Evolutionary conservation across 2,888 invertebrate genomes (phyloP).

Genomic region (Acanthosepion pharaonis): DNA sequence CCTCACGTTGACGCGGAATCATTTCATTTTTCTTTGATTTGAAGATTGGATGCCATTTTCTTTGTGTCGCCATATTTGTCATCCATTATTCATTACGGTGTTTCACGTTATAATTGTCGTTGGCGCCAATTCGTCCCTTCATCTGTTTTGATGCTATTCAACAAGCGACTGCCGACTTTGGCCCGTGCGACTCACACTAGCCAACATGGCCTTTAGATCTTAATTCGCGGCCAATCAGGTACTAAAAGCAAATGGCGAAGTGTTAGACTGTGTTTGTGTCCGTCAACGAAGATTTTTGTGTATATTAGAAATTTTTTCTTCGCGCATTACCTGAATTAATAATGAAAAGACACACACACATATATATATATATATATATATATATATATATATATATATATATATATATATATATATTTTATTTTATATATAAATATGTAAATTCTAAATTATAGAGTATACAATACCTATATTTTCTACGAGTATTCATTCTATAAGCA

Average conservation of each 20-base stretch:
- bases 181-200: not conserved
- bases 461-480: too few species aligned
- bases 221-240: not conserved
- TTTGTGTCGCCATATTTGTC: slow-evolving; percentile 33
- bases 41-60: slow-evolving; percentile 7
- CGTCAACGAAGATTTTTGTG: not conserved
- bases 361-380: not conserved
- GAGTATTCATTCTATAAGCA: too few species aligned
- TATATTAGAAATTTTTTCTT: not conserved
- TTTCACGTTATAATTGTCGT: not conserved
- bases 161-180: not conserved
- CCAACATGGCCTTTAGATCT: not conserved
- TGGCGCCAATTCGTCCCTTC: slow-evolving; percentile 33
- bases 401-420: not conserved
- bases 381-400: not conserved
- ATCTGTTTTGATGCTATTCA: slow-evolving; percentile 21
- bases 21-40: not conserved
- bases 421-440: not conserved
- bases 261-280: not conserved
- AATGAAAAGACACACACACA: not conserved
- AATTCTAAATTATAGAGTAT: too few species aligned
- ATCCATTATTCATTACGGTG: slow-evolving; percentile 33
- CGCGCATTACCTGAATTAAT: not conserved
- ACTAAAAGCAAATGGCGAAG: not conserved
- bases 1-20: not conserved